Base-by-base conservation (phyloP, 2,113 vertebrate species). In the Bubo scandiacus region DNA sequence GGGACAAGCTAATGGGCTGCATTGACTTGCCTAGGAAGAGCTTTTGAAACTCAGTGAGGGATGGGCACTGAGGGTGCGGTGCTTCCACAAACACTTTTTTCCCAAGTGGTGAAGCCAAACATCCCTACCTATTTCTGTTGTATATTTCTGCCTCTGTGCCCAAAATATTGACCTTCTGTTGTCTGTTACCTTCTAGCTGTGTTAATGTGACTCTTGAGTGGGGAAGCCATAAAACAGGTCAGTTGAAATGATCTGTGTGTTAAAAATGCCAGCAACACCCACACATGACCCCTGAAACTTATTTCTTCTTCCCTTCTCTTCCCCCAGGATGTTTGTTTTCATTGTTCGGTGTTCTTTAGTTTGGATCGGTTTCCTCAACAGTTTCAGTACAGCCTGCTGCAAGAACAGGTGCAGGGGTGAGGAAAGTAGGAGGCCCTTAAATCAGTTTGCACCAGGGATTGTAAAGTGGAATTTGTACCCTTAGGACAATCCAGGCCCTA, bases 11-110 rank as follows among this genome's bases (percentile, higher is more conserved):
- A 16, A 49, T 40, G 47, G 27, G 10, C 88, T 92, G 27, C 42
- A 10, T 2, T 47, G 66, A 23, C 17, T 90, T 91, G 26, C 19
- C 40, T 42, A 54, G 40, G 66, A 72, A 79, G 73, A 79, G 19
- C 45, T 36, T 84, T 71, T 71, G 73, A 36, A 91, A 52, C 22
- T 38, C 29, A 34, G 29, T 15, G 25, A 72, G 52, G 66, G 45
- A 22, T 9, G 1, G 68, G 34, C 55, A 14, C 17, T 19, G 65
- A 43, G 40, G 14, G 40, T 38, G 10, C 0, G 0, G 43, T 85
- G 16, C 30, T 78, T 74, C 81, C 38, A 23, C 29, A n/a, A 32
- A 29, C 13, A 6, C 63, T 58, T 45, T 45, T 45, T 71, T 59
- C 8, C 10, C 11, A 38, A 43, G 40, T 0, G 0, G 30, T 61